Percentiles rank a stretch among this genome's conserved stretches.
Evolutionary conservation across 2,888 invertebrate species (phyloP).

Genomic region (Papilio elwesi): DNA sequence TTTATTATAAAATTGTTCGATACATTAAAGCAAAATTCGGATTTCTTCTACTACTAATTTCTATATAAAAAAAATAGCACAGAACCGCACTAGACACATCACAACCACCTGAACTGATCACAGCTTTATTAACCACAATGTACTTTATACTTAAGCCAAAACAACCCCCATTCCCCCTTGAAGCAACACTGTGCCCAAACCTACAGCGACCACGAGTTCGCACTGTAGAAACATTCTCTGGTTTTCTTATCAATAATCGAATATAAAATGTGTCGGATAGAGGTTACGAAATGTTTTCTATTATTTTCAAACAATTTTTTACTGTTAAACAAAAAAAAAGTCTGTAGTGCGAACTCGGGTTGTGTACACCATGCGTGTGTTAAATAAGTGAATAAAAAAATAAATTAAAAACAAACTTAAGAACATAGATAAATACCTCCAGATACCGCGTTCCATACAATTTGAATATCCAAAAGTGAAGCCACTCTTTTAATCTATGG

Average conservation of each 20-base stretch:
- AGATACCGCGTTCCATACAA: too few species aligned
- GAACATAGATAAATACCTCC: not conserved
- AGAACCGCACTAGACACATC: conserved; percentile 68
- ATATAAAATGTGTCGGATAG: too few species aligned
- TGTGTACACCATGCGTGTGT: too few species aligned
- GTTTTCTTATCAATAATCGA: too few species aligned
- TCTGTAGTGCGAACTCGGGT: too few species aligned
- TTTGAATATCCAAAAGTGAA: too few species aligned
- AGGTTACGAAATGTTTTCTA: too few species aligned
- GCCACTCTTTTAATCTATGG: too few species aligned
- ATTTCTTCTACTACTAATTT: conserved; percentile 60
- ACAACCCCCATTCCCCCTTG: conserved; percentile 5
- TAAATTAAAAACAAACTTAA: conserved; percentile 29
- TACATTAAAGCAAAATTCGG: conserved; percentile 68
- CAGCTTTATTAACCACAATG: conserved; percentile 71
- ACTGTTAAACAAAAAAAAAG: too few species aligned
- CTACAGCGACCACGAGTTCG: too few species aligned
- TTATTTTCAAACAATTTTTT: too few species aligned
- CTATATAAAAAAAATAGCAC: conserved; percentile 66
- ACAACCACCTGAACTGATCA: conserved; percentile 82
- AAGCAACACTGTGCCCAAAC: conserved; percentile 10
- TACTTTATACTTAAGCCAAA: conserved; percentile 51
- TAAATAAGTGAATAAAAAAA: conserved; percentile 11
- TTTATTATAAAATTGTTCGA: conserved; percentile 56
- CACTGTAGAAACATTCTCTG: too few species aligned